These are phyloP conservation scores for Lycophotia porphyrea DNA, from an alignment of 2,888 invertebrate genomes.

Conservation along the genomic window DNA sequence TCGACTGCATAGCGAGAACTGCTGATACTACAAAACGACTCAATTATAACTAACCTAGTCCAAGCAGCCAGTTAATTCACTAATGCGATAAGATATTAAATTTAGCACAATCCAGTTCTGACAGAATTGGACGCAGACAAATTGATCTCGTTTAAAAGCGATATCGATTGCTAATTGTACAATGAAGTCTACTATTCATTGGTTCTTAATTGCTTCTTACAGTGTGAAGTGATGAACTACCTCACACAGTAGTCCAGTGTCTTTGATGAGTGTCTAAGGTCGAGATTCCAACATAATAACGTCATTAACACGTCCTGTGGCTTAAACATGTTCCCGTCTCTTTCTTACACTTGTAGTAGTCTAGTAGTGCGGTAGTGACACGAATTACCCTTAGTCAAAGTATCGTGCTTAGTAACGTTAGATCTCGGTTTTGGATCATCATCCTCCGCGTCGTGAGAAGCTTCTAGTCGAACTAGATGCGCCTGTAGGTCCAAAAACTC, in stretches of 20 bases:
- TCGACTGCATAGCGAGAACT: not conserved
- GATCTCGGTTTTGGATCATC: not conserved
- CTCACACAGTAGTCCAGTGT: not conserved
- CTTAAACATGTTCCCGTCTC: not conserved
- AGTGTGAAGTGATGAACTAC: conserved; percentile 11
- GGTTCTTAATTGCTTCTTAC: not conserved
- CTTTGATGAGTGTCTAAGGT: not conserved
- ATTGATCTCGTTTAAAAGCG: conserved; percentile 37
- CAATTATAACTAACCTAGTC: conserved; percentile 28
- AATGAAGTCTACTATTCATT: conserved; percentile 31
- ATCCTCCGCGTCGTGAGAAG: not conserved
- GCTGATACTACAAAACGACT: not conserved
- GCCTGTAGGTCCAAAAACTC: not conserved
- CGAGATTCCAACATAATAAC: not conserved
- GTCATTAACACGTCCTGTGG: not conserved
- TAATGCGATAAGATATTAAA: conserved; percentile 40
- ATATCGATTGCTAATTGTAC: conserved; percentile 40
- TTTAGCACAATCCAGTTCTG: conserved; percentile 24
- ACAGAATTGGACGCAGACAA: conserved; percentile 31
- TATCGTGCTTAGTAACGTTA: not conserved
- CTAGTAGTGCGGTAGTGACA: not conserved
- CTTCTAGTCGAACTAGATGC: not conserved
- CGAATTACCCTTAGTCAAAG: not conserved
- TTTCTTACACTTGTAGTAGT: not conserved
- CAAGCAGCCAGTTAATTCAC: conserved; percentile 14